Base-by-base conservation (phyloP, 2,113 vertebrate genomes). In the Stegostoma tigrinum region DNA sequence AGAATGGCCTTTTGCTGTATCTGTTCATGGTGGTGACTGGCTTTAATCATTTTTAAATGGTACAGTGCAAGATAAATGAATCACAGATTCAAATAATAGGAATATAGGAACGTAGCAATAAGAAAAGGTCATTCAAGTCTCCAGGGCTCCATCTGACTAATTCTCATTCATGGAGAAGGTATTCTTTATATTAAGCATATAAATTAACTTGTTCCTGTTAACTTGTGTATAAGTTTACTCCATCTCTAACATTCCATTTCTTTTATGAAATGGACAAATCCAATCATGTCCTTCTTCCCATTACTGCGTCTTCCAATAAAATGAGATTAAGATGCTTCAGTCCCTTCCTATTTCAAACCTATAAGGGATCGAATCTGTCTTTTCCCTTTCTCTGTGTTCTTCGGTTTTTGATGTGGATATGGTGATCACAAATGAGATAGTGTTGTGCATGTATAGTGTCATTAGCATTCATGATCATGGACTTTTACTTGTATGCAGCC, bases 41-140 rank as follows among this genome's bases (percentile, higher is more conserved):
- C 21, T 83, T 83, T 83, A 83, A 83, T 83, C 80, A 45, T 83
- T 83, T 83, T 38, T 83, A 83, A 83, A 45, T 83, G 38, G 38
- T 83, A 83, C 38, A 83, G 80, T 45, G 80, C 38, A n/a, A 42
- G 80, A 42, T 21, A 42, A 42, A 42, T 23, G 19, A 83, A 83
- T 42, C 15, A 14, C 38, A 21, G 38, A 83, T 19, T 45, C 80
- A 83, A 83, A 83, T 23, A 19, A 23, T 45, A 83, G 38, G n/a
- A 83, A 45, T 45, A 23, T 83, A 45, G 1, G 19, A 83, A 83
- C 23, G 5, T 45, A 83, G 19, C 80, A 7, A 61, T 27, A 52
- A 90, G 87, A 90, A 90, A 90, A 52, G 87, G 87, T 27, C 52
- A 19, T 61, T 61, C 87, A 61, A 52, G 87, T n/a, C 87, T 90